These are phyloP conservation scores for Tonatia bakeri DNA, from an alignment of 2,113 vertebrate genomes.

Conservation along the genomic window DNA sequence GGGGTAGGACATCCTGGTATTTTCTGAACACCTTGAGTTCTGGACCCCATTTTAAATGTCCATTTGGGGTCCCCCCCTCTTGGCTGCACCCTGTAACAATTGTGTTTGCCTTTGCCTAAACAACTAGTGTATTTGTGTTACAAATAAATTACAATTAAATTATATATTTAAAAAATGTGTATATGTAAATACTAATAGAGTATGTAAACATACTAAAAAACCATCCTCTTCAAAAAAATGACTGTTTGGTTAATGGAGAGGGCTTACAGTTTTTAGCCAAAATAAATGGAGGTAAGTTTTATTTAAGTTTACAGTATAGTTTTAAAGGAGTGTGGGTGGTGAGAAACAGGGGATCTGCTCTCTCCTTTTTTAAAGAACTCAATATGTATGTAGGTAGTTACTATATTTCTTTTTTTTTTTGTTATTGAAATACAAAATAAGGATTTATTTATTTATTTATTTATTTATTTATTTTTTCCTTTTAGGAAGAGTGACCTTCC, in stretches of 20 bases:
- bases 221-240: not conserved
- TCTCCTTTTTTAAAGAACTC: not conserved
- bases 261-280: not conserved
- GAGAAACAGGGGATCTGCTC: not conserved
- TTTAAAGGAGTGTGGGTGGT: not conserved
- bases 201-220: not conserved
- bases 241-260: not conserved
- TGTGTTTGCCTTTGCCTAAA: not conserved
- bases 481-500: too few species aligned
- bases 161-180: not conserved
- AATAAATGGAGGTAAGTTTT: not conserved
- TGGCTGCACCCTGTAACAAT: too few species aligned
- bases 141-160: not conserved
- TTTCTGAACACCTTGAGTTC: too few species aligned
- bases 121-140: not conserved
- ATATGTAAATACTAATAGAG: not conserved
- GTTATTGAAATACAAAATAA: too few species aligned
- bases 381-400: not conserved
- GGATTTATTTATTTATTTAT: too few species aligned
- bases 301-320: not conserved
- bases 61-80: too few species aligned
- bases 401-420: not conserved
- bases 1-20: too few species aligned
- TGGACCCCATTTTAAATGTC: too few species aligned
- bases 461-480: too few species aligned